These are phyloP conservation scores for Argyresthia albistria DNA, from an alignment of 2,888 invertebrate species.

Conservation along the genomic window DNA sequence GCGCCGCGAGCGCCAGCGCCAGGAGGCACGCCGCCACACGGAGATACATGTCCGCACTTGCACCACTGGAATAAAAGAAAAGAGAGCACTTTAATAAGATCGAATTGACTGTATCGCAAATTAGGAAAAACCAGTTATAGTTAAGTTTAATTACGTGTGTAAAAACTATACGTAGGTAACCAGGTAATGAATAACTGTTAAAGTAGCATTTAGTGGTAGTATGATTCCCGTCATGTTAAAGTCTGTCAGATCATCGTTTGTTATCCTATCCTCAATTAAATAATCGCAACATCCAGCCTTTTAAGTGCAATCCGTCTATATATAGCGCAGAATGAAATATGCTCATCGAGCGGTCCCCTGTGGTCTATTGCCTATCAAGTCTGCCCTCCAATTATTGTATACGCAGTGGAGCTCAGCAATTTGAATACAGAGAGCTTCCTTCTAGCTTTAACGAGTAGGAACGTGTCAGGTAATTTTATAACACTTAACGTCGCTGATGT, in stretches of 20 bases:
- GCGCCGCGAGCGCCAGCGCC: constrained; percentile 32
- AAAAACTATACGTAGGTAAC: background rate
- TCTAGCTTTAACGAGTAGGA: constrained; percentile 4
- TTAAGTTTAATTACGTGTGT: too few relatives aligned
- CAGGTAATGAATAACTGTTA: background rate
- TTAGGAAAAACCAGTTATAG: background rate
- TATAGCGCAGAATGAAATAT: constrained; percentile 22
- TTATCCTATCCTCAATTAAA: constrained; percentile 19
- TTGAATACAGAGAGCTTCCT: constrained; percentile 43
- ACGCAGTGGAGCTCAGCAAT: constrained; percentile 42
- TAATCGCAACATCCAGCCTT: constrained; percentile 30
- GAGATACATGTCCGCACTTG: constrained; percentile 38
- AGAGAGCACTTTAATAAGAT: background rate
- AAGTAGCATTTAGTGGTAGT: background rate
- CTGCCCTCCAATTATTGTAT: constrained; percentile 37
- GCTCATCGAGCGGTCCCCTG: constrained; percentile 24
- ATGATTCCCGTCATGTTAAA: constrained; percentile 7
- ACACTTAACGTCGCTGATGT: too few relatives aligned
- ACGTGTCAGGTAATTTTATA: constrained; percentile 11
- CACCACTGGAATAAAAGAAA: constrained; percentile 49
- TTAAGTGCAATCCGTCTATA: constrained; percentile 30
- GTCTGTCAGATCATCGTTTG: background rate
- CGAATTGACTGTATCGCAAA: background rate
- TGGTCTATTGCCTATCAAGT: constrained; percentile 33
- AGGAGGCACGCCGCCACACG: constrained; percentile 34